phyloP scores from a whole-genome alignment of 2,797 vertebrate genomes.

The Limnodromus scolopaceus region DNA sequence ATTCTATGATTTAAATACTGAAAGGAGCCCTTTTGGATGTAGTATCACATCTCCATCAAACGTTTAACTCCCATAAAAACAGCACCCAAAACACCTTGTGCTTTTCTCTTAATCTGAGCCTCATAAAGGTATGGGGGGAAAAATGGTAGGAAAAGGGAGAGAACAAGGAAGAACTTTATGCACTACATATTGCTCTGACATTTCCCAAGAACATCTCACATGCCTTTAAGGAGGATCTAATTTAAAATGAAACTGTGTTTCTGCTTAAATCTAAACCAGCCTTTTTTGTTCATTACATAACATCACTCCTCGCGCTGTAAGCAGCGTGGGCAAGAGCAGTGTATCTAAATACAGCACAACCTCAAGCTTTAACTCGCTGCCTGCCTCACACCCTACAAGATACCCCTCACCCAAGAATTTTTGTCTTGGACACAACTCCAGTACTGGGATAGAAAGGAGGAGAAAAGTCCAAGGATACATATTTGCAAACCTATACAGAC shows the following conservation, averaged over 20 bases:
- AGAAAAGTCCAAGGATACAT: not conserved
- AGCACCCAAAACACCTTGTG: not conserved
- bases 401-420: accelerated
- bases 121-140: accelerated
- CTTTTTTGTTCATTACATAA: not conserved
- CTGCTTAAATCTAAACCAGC: not conserved
- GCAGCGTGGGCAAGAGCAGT: not conserved
- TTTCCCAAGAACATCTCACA: not conserved
- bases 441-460: not conserved
- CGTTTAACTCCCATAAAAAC: not conserved
- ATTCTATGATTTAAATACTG: not conserved
- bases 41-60: not conserved
- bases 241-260: not conserved
- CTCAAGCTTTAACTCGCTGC: not conserved
- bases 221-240: not conserved
- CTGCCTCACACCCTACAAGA: not conserved
- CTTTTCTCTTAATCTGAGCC: not conserved
- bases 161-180: not conserved
- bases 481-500: not conserved
- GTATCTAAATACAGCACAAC: accelerated
- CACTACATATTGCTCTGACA: not conserved
- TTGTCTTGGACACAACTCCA: not conserved
- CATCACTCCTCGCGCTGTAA: not conserved
- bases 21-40: not conserved
- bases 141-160: not conserved